phyloP scores from a whole-genome alignment of 2,888 invertebrate species.

The Tigriopus californicus region DNA sequence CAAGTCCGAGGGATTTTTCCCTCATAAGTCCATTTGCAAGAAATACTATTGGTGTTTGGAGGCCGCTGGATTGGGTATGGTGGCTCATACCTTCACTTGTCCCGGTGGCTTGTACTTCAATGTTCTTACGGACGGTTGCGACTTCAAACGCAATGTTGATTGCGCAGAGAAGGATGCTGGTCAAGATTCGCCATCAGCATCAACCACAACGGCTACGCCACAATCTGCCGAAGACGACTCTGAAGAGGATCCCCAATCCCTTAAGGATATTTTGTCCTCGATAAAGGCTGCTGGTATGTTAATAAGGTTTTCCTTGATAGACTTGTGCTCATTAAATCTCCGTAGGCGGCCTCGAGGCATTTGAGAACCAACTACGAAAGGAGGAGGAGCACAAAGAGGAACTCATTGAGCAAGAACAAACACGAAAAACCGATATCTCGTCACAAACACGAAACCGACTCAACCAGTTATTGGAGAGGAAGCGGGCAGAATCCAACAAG shows the following conservation, averaged over 20 bases:
- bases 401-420: conserved; percentile 21
- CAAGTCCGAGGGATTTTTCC: conserved; percentile 77
- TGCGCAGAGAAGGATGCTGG: conserved; percentile 36
- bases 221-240: background rate
- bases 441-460: conserved; percentile 12
- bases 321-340: too few relatives aligned
- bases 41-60: conserved; percentile 89
- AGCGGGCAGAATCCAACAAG: background rate
- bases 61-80: conserved; percentile 68
- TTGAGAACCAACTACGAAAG: conserved; percentile 26
- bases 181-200: conserved; percentile 31
- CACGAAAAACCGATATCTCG: conserved; percentile 19
- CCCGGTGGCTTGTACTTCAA: conserved; percentile 78
- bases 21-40: conserved; percentile 76
- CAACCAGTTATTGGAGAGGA: conserved; percentile 10
- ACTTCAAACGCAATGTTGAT: conserved; percentile 64
- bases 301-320: too few relatives aligned
- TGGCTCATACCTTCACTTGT: conserved; percentile 80
- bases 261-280: conserved; percentile 1
- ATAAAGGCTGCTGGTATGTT: conserved; percentile 7
- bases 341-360: conserved; percentile 8
- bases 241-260: background rate
- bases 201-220: conserved; percentile 27
- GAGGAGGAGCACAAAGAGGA: conserved; percentile 34
- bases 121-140: conserved; percentile 75